Evolutionary conservation across 2,113 vertebrate genomes (phyloP).

Genomic region (Trogon surrucura): DNA sequence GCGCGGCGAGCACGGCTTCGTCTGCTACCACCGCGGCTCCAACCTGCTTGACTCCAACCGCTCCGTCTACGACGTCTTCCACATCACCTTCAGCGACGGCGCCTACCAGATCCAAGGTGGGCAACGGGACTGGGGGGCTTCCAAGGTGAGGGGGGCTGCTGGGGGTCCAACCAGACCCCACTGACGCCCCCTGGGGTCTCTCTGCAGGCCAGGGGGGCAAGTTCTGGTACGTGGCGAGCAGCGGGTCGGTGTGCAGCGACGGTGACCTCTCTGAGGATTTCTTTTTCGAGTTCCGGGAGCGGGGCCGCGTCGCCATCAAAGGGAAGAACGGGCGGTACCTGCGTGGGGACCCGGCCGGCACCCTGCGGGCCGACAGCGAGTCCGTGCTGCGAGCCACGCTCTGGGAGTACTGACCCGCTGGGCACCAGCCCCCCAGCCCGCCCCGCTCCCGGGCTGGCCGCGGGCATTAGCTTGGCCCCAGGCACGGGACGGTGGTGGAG

Average conservation of each 20-base stretch:
- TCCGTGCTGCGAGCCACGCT: slow-evolving; percentile 79
- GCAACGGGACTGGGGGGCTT: fast-evolving
- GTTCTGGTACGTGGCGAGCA: slow-evolving; percentile 91
- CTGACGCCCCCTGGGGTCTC: not conserved
- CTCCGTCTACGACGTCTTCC: slow-evolving; percentile 92
- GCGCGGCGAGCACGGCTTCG: slow-evolving; percentile 90
- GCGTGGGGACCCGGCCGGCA: slow-evolving; percentile 89
- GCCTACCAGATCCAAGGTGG: slow-evolving; percentile 93
- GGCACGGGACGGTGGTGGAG: not conserved
- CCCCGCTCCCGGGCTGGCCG: not conserved
- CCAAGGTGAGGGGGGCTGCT: too few relatives aligned
- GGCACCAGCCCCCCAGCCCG: too few relatives aligned
- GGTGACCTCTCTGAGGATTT: slow-evolving; percentile 92
- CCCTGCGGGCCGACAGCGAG: slow-evolving; percentile 85
- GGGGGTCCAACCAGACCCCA: fast-evolving
- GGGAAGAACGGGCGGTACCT: slow-evolving; percentile 89
- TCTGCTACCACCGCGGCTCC: slow-evolving; percentile 91
- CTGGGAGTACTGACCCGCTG: slow-evolving; percentile 88
- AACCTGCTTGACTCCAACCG: slow-evolving; percentile 92
- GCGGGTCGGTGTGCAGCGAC: slow-evolving; percentile 87
- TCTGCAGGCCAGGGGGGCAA: slow-evolving; percentile 83
- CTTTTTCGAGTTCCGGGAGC: slow-evolving; percentile 90
- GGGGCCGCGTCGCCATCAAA: slow-evolving; percentile 89
- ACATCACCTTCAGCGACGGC: slow-evolving; percentile 88
- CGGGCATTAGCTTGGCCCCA: not conserved